phyloP scores from a whole-genome alignment of 2,797 vertebrate genomes.

The Enoplosus armatus region DNA sequence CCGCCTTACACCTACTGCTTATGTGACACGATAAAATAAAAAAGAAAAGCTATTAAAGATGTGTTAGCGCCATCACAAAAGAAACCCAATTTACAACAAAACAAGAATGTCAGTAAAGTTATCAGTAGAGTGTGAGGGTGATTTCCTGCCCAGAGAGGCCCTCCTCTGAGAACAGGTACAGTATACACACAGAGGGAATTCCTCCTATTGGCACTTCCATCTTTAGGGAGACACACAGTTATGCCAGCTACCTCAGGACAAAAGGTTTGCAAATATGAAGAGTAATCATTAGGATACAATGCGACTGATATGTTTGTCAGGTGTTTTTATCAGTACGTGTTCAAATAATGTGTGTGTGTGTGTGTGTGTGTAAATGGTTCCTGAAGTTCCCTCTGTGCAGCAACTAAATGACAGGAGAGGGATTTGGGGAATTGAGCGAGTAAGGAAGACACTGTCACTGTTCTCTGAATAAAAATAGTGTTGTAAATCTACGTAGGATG shows the following conservation, averaged over 20 bases:
- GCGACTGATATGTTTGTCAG: constrained; percentile 31
- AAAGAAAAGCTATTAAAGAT: constrained; percentile 25
- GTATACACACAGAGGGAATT: constrained; percentile 30
- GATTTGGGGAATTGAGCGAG: constrained; percentile 59
- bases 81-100: constrained; percentile 40
- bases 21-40: constrained; percentile 12
- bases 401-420: constrained; percentile 56
- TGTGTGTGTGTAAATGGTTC: constrained; percentile 6
- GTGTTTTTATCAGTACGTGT: constrained; percentile 30
- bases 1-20: constrained; percentile 31
- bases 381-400: constrained; percentile 43
- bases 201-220: constrained; percentile 47
- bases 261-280: constrained; percentile 35
- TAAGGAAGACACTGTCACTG: constrained; percentile 40
- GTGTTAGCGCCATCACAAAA: constrained; percentile 1
- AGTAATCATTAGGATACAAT: constrained; percentile 28
- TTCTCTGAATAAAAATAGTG: constrained; percentile 68
- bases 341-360: constrained; percentile 13
- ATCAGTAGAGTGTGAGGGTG: constrained; percentile 7
- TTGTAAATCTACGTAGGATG: constrained; percentile 66
- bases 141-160: constrained; percentile 17
- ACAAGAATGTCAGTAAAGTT: constrained; percentile 23
- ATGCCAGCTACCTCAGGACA: constrained; percentile 17
- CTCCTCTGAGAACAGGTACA: constrained; percentile 5
- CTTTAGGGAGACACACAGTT: constrained; percentile 32